These are phyloP conservation scores for Cariama cristata DNA, from an alignment of 2,113 vertebrate species.

Conservation along the genomic window DNA sequence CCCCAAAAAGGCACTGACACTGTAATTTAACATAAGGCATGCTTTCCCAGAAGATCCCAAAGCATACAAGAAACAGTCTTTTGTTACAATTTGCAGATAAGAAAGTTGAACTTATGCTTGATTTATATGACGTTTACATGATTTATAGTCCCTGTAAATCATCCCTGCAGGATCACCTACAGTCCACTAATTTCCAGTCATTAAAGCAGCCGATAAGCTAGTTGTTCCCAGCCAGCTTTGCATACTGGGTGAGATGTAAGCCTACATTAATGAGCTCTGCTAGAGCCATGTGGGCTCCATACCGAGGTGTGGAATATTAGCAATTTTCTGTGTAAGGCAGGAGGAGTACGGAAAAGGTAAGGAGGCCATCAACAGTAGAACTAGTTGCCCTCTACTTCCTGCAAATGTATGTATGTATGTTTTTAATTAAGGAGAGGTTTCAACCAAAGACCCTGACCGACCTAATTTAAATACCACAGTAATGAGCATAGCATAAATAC, in stretches of 20 bases:
- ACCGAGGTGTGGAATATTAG: not conserved
- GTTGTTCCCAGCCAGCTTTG: not conserved
- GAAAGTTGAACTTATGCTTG: not conserved
- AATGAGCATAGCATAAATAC: not conserved
- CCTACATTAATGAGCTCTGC: not conserved
- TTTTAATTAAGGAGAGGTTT: not conserved
- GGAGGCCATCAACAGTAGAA: not conserved
- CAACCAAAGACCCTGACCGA: not conserved
- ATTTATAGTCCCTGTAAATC: not conserved
- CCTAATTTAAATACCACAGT: not conserved
- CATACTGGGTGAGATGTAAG: not conserved
- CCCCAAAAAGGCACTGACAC: not conserved
- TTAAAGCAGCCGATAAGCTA: not conserved
- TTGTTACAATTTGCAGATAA: not conserved
- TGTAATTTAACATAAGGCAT: not conserved
- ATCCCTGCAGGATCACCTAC: not conserved
- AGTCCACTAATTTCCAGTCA: not conserved
- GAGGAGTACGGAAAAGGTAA: not conserved
- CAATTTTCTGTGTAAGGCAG: not conserved
- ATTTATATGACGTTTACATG: not conserved
- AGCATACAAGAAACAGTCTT: not conserved
- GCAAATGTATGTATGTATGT: not conserved
- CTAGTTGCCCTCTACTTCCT: not conserved
- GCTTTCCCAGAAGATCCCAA: not conserved
- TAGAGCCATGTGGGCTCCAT: not conserved